A percentile compares a stretch with the other conserved stretches of the same genome.
Evolutionary conservation across 2,113 vertebrate genomes (phyloP).

Genomic region (Gymnogyps californianus): DNA sequence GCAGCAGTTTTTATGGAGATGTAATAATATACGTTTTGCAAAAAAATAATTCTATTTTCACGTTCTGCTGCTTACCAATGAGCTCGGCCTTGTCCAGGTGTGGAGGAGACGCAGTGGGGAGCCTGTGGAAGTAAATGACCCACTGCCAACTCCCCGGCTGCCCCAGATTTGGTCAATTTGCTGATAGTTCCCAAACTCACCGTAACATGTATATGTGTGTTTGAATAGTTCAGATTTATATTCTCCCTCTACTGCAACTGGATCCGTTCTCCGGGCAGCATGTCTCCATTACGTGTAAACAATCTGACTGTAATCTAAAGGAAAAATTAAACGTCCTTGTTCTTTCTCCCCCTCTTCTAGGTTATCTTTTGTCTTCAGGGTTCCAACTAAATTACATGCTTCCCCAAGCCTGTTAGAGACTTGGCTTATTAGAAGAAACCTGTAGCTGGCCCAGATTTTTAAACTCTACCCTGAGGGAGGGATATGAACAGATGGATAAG

Average conservation of each 20-base stretch:
- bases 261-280: not conserved
- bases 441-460: slow-evolving; percentile 38
- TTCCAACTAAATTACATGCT: not conserved
- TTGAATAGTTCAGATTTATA: not conserved
- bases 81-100: slow-evolving; percentile 41
- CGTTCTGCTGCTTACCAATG: not conserved
- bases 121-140: not conserved
- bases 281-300: not conserved
- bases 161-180: not conserved
- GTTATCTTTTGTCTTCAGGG: slow-evolving; percentile 8
- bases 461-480: slow-evolving; percentile 19
- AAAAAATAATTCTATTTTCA: slow-evolving; percentile 17
- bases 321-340: not conserved
- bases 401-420: slow-evolving; percentile 31
- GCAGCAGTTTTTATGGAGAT: slow-evolving; percentile 62
- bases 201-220: rapidly evolving
- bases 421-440: slow-evolving; percentile 35
- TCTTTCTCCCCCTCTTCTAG: not conserved
- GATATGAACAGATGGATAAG: slow-evolving; percentile 36
- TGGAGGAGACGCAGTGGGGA: not conserved
- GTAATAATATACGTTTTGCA: slow-evolving; percentile 38
- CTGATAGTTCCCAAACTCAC: not conserved
- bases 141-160: not conserved
- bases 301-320: not conserved
- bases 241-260: not conserved